Percentiles rank a stretch among this genome's conserved stretches.
Evolutionary conservation across 2,113 vertebrate genomes (phyloP).

Genomic region (Ctenodactylus gundi): DNA sequence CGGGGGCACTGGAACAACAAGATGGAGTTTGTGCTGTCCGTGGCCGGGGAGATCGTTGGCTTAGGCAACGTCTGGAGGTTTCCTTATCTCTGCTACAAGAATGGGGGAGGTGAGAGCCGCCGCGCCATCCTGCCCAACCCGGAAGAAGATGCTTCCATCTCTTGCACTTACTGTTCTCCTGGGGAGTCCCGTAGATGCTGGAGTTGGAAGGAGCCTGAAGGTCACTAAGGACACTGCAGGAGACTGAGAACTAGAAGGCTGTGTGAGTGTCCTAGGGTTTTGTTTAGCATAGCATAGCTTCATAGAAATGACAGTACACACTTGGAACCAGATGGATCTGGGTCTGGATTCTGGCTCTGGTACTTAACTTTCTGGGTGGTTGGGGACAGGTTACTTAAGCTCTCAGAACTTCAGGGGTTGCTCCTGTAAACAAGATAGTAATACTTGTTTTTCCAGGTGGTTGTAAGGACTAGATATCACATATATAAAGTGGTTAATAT

Average conservation of each 20-base stretch:
- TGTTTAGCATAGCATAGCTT: background rate
- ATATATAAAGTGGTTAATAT: background rate
- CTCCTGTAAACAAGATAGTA: background rate
- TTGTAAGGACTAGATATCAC: background rate
- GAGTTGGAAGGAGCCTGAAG: background rate
- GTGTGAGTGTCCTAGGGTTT: background rate
- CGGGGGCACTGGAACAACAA: constrained; percentile 95
- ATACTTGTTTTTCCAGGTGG: background rate
- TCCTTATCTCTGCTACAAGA: constrained; percentile 97
- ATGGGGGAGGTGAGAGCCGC: constrained; percentile 91
- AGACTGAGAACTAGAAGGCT: background rate
- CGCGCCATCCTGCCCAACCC: fast-evolving
- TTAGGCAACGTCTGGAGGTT: constrained; percentile 96
- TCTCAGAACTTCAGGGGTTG: background rate
- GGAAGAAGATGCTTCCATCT: background rate
- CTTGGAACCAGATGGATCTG: background rate
- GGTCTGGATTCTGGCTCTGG: background rate
- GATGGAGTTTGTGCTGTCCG: constrained; percentile 91
- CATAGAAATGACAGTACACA: background rate
- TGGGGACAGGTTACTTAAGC: background rate
- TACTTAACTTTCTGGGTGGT: background rate
- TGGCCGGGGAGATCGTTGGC: constrained; percentile 94
- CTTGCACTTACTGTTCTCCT: background rate
- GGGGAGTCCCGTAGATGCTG: background rate
- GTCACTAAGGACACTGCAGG: background rate